Evolutionary conservation across 2,888 invertebrate species (phyloP).

Genomic region (Reticulitermes lucifugus): DNA sequence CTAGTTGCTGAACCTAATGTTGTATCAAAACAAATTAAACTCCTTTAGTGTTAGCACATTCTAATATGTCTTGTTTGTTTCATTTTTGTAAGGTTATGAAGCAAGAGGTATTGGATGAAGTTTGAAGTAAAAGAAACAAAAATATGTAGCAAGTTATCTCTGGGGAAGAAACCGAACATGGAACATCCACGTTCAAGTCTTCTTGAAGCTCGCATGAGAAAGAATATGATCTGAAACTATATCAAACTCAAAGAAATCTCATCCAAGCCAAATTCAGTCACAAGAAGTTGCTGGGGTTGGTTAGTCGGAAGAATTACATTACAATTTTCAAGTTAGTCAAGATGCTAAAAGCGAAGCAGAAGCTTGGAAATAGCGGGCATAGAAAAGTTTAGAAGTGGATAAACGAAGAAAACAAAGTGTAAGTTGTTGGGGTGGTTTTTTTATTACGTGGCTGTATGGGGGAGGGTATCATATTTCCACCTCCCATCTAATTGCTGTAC

Average conservation of each 20-base stretch:
- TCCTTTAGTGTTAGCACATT: conserved; percentile 60
- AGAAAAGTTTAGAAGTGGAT: conserved; percentile 41
- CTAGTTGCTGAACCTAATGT: background rate
- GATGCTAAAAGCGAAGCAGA: conserved; percentile 44
- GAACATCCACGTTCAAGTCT: conserved; percentile 48
- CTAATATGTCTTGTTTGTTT: conserved; percentile 79
- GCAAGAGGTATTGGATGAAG: conserved; percentile 87
- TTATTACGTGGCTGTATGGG: background rate
- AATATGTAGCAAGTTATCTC: conserved; percentile 49
- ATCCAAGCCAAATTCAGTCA: conserved; percentile 46
- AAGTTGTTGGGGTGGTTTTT: conserved; percentile 41
- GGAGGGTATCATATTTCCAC: conserved; percentile 2
- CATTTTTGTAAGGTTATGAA: conserved; percentile 80
- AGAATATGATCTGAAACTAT: conserved; percentile 49
- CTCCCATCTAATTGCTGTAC: background rate
- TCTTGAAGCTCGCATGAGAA: conserved; percentile 46
- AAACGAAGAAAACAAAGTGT: conserved; percentile 41
- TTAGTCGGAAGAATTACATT: conserved; percentile 29
- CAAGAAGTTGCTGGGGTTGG: conserved; percentile 42
- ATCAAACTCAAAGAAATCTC: conserved; percentile 31
- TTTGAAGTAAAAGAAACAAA: conserved; percentile 55
- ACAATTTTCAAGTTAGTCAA: conserved; percentile 44
- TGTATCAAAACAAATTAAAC: conserved; percentile 46
- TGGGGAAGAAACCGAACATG: conserved; percentile 52
- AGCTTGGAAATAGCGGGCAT: conserved; percentile 41